These are phyloP conservation scores for Masticophis lateralis DNA, from an alignment of 2,797 vertebrate species.

Conservation along the genomic window DNA sequence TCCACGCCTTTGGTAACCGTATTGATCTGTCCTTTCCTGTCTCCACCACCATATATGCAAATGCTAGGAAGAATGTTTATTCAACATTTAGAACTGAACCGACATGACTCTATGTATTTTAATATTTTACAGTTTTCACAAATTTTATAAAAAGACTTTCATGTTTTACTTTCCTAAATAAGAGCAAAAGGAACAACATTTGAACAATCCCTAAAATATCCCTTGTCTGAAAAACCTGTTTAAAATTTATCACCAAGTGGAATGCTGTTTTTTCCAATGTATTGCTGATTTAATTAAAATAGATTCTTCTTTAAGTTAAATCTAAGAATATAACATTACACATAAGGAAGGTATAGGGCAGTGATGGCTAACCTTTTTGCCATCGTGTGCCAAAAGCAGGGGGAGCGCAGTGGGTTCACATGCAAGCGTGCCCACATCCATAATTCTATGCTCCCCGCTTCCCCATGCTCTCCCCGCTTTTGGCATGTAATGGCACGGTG, in stretches of 20 bases:
- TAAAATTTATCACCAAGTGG: not conserved
- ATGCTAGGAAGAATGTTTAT: slow-evolving; percentile 72
- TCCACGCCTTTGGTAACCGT: slow-evolving; percentile 84
- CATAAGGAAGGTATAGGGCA: not conserved
- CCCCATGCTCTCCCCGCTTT: too few species aligned
- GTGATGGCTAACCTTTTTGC: too few species aligned
- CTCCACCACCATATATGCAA: slow-evolving; percentile 93
- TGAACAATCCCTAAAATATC: not conserved
- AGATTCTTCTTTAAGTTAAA: not conserved
- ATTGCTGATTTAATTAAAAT: not conserved
- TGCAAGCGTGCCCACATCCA: too few species aligned
- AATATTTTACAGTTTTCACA: not conserved
- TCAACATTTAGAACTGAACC: not conserved
- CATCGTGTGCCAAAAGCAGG: too few species aligned
- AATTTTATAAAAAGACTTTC: not conserved
- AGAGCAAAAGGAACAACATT: not conserved
- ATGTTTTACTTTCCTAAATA: not conserved
- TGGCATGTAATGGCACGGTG: too few species aligned
- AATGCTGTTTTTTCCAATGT: not conserved
- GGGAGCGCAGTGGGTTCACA: too few species aligned
- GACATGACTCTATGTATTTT: not conserved
- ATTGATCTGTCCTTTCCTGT: slow-evolving; percentile 84
- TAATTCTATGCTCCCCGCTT: too few species aligned
- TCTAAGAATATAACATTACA: not conserved
- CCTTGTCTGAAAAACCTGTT: not conserved